Evolutionary conservation across 2,113 vertebrate genomes (phyloP).

Genomic region (Antechinus stuartii): DNA sequence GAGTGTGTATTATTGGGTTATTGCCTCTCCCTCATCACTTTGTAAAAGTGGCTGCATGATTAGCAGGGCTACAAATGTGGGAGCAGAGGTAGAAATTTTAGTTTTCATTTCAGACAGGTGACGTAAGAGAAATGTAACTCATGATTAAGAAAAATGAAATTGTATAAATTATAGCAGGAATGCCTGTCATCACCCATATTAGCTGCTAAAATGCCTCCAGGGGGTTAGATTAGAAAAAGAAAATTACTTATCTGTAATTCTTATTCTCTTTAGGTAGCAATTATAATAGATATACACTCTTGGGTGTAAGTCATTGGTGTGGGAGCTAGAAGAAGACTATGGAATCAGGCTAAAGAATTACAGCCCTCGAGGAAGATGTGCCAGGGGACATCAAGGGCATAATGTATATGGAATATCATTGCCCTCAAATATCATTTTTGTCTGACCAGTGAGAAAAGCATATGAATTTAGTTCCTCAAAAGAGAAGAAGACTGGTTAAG

Average conservation of each 20-base stretch:
- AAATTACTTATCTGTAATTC: slow-evolving; percentile 87
- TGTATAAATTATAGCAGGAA: slow-evolving; percentile 89
- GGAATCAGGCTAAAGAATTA: slow-evolving; percentile 80
- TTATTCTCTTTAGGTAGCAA: slow-evolving; percentile 82
- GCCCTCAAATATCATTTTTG: slow-evolving; percentile 67
- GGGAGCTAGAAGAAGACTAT: slow-evolving; percentile 79
- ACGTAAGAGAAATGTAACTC: slow-evolving; percentile 83
- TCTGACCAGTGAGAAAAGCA: slow-evolving; percentile 72
- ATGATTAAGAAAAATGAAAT: slow-evolving; percentile 88
- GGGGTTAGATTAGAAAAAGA: slow-evolving; percentile 87
- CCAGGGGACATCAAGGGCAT: slow-evolving; percentile 76
- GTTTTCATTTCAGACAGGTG: slow-evolving; percentile 81
- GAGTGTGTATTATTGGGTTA: slow-evolving; percentile 23
- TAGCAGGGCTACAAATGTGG: slow-evolving; percentile 68
- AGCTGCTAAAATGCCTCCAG: slow-evolving; percentile 85
- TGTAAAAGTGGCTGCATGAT: background rate
- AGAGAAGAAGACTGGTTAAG: slow-evolving; percentile 67
- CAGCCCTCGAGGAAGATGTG: slow-evolving; percentile 78
- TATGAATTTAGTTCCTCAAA: slow-evolving; percentile 61
- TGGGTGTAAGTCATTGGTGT: slow-evolving; percentile 83
- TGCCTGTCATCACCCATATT: slow-evolving; percentile 85
- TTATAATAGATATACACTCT: slow-evolving; percentile 86
- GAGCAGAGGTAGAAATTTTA: slow-evolving; percentile 67
- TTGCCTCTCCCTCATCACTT: slow-evolving; percentile 35
- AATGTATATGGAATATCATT: slow-evolving; percentile 72